A percentile compares a stretch with the other conserved stretches of the same genome.
Evolutionary conservation across 2,888 invertebrate species (phyloP).

Genomic region (Oasisia sp.): DNA sequence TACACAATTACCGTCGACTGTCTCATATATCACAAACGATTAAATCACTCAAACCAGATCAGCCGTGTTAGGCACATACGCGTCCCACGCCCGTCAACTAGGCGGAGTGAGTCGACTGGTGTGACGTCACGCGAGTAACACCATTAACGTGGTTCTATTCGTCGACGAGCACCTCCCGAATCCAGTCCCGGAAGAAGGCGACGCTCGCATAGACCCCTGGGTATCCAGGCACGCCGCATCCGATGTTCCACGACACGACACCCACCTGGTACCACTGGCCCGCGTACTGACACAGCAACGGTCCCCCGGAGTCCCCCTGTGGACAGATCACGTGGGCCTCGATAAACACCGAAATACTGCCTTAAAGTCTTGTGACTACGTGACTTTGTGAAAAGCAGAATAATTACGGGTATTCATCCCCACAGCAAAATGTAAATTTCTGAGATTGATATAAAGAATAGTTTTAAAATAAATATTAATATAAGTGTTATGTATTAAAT

Average conservation of each 20-base stretch:
- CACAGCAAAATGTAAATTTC: too few species aligned
- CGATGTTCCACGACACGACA: conserved; percentile 52
- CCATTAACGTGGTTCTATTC: neutral
- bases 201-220: conserved; percentile 55
- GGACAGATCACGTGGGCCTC: conserved; percentile 20
- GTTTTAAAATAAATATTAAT: neutral
- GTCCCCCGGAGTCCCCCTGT: conserved; percentile 55
- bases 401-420: too few species aligned
- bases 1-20: neutral
- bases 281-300: conserved; percentile 48
- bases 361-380: too few species aligned
- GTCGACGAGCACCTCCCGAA: conserved; percentile 29
- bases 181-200: conserved; percentile 50
- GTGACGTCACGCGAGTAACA: neutral
- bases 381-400: too few species aligned
- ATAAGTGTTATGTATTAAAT: neutral
- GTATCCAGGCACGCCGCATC: conserved; percentile 48
- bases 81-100: neutral
- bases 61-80: neutral
- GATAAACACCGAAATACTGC: too few species aligned
- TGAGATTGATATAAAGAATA: too few species aligned
- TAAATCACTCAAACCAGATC: neutral
- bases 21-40: neutral
- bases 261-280: conserved; percentile 52
- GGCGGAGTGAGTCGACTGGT: neutral